Conservation (phyloP, 1,140 invertebrate genomes). For the Mactra quadrangularis region DNA sequence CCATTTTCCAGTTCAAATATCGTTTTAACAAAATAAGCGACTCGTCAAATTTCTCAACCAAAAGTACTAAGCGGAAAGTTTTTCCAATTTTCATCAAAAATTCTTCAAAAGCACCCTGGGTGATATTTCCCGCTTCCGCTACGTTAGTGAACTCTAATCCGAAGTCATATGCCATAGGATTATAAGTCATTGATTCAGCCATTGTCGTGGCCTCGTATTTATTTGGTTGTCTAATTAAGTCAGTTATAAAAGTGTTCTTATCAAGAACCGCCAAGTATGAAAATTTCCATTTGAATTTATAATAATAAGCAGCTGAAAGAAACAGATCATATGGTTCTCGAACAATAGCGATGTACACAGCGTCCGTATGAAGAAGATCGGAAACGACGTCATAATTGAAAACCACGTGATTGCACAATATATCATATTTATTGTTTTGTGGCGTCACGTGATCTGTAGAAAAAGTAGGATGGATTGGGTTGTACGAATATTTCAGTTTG, state of each 20-base stretch:
- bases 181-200: constrained; percentile 30
- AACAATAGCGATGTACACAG: constrained; percentile 21
- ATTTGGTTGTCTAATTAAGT: constrained; percentile 18
- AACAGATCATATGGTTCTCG: constrained; percentile 16
- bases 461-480: no score
- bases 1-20: constrained; percentile 83
- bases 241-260: constrained; percentile 5
- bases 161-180: constrained; percentile 45
- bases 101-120: neutral
- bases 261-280: neutral
- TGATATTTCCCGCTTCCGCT: neutral
- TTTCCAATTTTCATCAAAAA: constrained; percentile 75
- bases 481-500: no score
- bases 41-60: constrained; percentile 84
- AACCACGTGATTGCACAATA: constrained; percentile 34
- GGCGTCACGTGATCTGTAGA: no score
- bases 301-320: constrained; percentile 30
- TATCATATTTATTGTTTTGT: constrained; percentile 13
- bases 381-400: constrained; percentile 3
- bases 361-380: neutral
- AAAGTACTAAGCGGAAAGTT: constrained; percentile 84
- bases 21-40: constrained; percentile 84
- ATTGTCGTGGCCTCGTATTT: neutral
- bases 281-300: constrained; percentile 1
- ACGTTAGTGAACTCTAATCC: neutral